Percentiles rank a stretch among this genome's conserved stretches.
Conservation (phyloP, 2,888 invertebrate species). For the Drosophila lutescens region DNA sequence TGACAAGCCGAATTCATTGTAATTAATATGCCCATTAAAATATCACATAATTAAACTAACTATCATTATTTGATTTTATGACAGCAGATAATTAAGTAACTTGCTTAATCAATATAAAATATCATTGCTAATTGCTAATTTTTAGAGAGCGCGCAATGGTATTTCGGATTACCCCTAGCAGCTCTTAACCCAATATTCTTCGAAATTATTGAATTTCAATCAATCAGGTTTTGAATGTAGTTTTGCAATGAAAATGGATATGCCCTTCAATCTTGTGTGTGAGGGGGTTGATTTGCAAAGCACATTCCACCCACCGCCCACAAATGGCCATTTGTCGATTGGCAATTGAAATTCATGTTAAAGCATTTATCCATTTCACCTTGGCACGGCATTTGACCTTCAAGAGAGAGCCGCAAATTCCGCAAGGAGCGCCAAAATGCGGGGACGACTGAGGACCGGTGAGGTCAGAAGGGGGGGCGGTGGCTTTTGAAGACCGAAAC, state of each 20-base stretch:
- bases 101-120: no score
- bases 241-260: not conserved
- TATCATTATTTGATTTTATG: no score
- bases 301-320: conserved; percentile 3
- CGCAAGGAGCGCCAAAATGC: conserved; percentile 5
- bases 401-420: conserved; percentile 43
- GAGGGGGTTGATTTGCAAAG: not conserved
- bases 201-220: not conserved
- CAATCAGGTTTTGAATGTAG: not conserved
- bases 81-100: no score
- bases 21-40: no score
- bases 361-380: conserved; percentile 47
- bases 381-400: conserved; percentile 59
- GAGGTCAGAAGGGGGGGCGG: not conserved
- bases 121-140: no score
- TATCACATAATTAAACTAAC: no score
- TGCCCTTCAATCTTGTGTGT: not conserved
- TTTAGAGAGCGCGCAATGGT: no score
- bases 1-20: no score
- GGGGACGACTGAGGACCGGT: not conserved
- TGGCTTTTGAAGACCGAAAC: conserved; percentile 13
- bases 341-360: conserved; percentile 42
- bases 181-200: not conserved
- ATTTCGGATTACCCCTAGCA: not conserved
- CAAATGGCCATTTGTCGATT: conserved; percentile 36